Percentiles rank a stretch among this genome's conserved stretches.
Evolutionary conservation across 2,113 vertebrate species (phyloP).

Genomic region (Apteryx mantelli): DNA sequence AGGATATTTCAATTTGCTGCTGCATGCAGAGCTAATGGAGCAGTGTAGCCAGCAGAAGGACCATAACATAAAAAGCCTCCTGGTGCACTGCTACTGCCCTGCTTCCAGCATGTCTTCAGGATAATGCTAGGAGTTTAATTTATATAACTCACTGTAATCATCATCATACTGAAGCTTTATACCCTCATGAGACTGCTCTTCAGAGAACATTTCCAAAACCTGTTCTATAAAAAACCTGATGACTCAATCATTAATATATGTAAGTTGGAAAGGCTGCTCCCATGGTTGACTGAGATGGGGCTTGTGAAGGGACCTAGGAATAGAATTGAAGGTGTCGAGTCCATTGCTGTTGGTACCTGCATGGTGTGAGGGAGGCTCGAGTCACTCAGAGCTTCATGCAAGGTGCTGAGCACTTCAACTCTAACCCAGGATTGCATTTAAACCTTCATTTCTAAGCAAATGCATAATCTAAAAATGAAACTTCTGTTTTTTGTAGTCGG

Average conservation of each 20-base stretch:
- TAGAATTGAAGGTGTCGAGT: neutral
- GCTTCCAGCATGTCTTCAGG: conserved; percentile 1
- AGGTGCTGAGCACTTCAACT: neutral
- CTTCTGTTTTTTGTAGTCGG: neutral
- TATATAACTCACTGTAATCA: neutral
- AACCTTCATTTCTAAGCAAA: neutral
- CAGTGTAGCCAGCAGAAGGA: neutral
- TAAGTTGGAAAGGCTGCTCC: neutral
- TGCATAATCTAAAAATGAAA: neutral
- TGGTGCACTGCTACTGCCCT: neutral
- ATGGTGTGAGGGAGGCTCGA: fast-evolving
- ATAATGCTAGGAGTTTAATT: neutral
- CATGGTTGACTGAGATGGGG: neutral
- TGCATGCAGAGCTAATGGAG: neutral
- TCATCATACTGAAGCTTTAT: neutral
- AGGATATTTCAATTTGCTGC: conserved; percentile 19
- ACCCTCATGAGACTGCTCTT: conserved; percentile 16
- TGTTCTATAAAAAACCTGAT: conserved; percentile 24
- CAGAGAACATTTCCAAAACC: neutral
- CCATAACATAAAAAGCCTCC: neutral
- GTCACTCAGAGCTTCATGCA: neutral
- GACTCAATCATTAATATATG: neutral
- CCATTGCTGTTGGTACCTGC: fast-evolving
- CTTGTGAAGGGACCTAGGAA: neutral
- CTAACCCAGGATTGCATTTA: neutral